Evolutionary conservation across 2,797 vertebrate genomes (phyloP), one percentile per base, ranked within the genome.

Genomic region (Tadarida brasiliensis): DNA sequence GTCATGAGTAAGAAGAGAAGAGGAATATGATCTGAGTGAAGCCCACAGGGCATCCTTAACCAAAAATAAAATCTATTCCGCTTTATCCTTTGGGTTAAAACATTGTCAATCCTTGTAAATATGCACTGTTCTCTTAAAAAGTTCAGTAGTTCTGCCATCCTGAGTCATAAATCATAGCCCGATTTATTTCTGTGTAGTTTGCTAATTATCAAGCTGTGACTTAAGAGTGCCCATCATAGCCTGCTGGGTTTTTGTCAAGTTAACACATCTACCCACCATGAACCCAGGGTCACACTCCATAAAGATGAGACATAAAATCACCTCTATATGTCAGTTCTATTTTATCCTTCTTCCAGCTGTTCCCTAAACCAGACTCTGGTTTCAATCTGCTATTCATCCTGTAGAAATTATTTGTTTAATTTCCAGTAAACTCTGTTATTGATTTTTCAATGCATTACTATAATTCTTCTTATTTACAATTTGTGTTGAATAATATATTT

Each of bases 361-460:
- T 10, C 49, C 67, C 11, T 26, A 78, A 47, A 76, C 0, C 49
- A 78, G 30, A 68, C 22, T 87, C 47, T 61, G 6, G 19, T 63
- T 91, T 74, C 35, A 89, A 89, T 73, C 9, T 82, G 17, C 87
- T 89, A 16, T 15, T 80, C 85, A 81, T 54, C 17, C 16, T 57
- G 3, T 44, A 51, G 19, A 49, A 97, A 97, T 96, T 68, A 92
- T 17, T 20, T 35, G 49, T 59, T 26, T 22, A 1, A 1, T 92
- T 39, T 28, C 0, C 22, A 77, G 2, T 30, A n/a, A 14, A 91
- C 71, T 24, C 0, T 63, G 4, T 16, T 67, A 47, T 59, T 74
- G 33, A 90, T 63, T 95, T 97, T 97, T 65, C 7, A 67, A n/a
- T 94, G 7, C 17, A 61, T 3, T 19, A 2, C 6, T 35, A 33